Evolutionary conservation across 2,888 invertebrate genomes (phyloP).

Genomic region (Cataglyphis rosenhaueri): DNA sequence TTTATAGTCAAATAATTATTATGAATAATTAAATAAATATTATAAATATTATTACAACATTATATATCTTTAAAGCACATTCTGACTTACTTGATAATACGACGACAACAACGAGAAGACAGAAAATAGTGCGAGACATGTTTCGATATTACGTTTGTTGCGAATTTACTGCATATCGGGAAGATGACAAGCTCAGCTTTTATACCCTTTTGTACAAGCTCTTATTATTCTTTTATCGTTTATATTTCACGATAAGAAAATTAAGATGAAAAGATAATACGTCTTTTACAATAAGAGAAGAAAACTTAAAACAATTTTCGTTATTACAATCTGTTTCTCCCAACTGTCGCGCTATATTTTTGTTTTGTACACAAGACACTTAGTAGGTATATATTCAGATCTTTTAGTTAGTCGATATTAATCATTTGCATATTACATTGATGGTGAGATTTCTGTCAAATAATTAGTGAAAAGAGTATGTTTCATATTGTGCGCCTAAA

Average conservation of each 20-base stretch:
- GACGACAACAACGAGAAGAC: not conserved
- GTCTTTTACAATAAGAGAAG: not conserved
- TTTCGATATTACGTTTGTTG: not conserved
- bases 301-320: not conserved
- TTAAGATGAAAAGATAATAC: not conserved
- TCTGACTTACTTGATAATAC: not conserved
- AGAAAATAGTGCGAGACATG: not conserved
- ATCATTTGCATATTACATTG: not conserved
- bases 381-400: not conserved
- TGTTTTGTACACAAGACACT: not conserved
- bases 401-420: not conserved
- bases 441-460: not conserved
- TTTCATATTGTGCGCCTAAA: not conserved
- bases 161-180: not conserved
- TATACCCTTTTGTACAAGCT: not conserved
- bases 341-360: not conserved
- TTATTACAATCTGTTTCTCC: not conserved
- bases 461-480: not conserved
- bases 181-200: not conserved
- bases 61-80: too few relatives aligned
- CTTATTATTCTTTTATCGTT: constrained; percentile 14
- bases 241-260: not conserved
- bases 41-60: too few relatives aligned
- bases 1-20: too few relatives aligned
- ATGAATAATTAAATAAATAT: too few relatives aligned